These are phyloP conservation scores for Psilopogon haemacephalus DNA, from an alignment of 2,113 vertebrate genomes.

Conservation along the genomic window DNA sequence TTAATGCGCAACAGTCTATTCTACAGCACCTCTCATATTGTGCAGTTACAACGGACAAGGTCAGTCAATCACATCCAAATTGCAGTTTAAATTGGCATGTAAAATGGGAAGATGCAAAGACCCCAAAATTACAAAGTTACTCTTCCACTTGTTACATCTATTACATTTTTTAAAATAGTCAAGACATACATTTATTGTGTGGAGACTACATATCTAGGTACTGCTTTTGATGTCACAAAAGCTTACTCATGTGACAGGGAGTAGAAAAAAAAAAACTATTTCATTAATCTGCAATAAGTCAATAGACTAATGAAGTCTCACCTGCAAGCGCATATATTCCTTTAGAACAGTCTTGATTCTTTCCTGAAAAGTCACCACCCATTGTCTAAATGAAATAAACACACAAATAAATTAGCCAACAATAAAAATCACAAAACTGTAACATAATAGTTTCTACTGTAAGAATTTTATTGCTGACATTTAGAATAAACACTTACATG, in stretches of 20 bases:
- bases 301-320: slow-evolving; percentile 20
- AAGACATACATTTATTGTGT: neutral
- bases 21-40: neutral
- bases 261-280: neutral
- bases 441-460: neutral
- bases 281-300: neutral
- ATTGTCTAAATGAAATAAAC: slow-evolving; percentile 83
- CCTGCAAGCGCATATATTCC: slow-evolving; percentile 96
- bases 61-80: neutral
- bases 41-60: neutral
- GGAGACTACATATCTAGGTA: neutral
- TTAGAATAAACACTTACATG: slow-evolving; percentile 83
- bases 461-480: neutral
- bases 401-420: neutral
- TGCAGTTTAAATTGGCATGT: neutral
- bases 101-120: neutral
- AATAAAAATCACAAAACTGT: neutral
- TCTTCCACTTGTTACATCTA: neutral
- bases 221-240: neutral
- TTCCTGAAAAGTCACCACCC: slow-evolving; percentile 98
- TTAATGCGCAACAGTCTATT: neutral
- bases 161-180: neutral
- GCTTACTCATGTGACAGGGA: neutral
- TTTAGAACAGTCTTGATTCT: slow-evolving; percentile 98
- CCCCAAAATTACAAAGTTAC: neutral